Conservation (phyloP, 2,113 vertebrate genomes). For the Gopherus evgoodei region DNA sequence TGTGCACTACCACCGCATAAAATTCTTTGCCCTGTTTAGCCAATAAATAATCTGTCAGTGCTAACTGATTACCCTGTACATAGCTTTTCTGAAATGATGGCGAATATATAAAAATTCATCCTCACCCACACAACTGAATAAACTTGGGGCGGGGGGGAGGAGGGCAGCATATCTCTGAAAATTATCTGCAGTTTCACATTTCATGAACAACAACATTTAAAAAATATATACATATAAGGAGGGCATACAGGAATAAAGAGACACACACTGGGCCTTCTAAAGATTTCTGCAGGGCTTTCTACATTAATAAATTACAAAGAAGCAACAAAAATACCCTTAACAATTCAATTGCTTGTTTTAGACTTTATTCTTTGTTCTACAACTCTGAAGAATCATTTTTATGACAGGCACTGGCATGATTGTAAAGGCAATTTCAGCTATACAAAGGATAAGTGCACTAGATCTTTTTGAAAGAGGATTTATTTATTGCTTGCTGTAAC, state of each 20-base stretch:
- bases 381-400: conserved; percentile 14
- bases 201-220: not conserved
- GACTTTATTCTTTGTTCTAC: conserved; percentile 18
- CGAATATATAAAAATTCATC: not conserved
- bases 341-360: conserved; percentile 10
- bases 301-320: conserved; percentile 23
- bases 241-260: not conserved
- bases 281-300: not conserved
- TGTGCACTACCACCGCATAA: not conserved
- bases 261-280: not conserved
- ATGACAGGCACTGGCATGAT: conserved; percentile 10
- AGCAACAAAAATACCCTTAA: conserved; percentile 39
- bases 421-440: conserved; percentile 36
- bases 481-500: conserved; percentile 21
- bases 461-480: conserved; percentile 27
- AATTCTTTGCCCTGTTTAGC: conserved; percentile 44
- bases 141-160: not conserved
- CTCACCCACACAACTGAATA: not conserved
- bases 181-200: not conserved
- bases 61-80: conserved; percentile 32
- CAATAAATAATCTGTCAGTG: conserved; percentile 55
- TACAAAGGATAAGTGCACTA: conserved; percentile 16
- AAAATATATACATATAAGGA: not conserved
- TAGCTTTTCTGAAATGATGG: not conserved
- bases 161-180: not conserved